phyloP scores from a whole-genome alignment of 2,888 invertebrate species.

The Platerodrilus igneus region DNA sequence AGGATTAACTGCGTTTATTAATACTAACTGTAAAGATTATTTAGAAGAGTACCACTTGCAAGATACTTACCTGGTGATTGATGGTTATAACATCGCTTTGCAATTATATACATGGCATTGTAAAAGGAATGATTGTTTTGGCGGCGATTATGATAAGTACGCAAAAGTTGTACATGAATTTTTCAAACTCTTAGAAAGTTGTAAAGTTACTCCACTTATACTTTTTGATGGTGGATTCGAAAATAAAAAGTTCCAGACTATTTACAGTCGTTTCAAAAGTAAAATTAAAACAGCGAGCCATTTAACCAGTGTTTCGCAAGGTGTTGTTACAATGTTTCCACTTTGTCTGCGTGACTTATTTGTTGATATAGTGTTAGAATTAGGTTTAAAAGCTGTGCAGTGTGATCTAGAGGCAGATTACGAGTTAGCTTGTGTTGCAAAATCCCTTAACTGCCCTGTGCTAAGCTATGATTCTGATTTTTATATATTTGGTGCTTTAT shows the following conservation, averaged over 20 bases:
- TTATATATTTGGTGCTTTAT: conserved; percentile 78
- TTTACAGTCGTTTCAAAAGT: conserved; percentile 54
- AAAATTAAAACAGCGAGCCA: conserved; percentile 57
- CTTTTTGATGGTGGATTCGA: conserved; percentile 79
- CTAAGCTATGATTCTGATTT: conserved; percentile 94
- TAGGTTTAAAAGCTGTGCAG: conserved; percentile 63
- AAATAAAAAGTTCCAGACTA: conserved; percentile 64
- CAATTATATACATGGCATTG: conserved; percentile 62
- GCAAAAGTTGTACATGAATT: conserved; percentile 62
- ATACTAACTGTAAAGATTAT: conserved; percentile 59
- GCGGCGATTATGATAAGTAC: conserved; percentile 80
- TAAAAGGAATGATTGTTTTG: conserved; percentile 67
- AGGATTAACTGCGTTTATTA: conserved; percentile 78
- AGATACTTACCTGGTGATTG: conserved; percentile 68
- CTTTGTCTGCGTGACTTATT: conserved; percentile 71
- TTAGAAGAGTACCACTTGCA: conserved; percentile 61
- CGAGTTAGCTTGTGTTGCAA: conserved; percentile 78
- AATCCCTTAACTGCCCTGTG: conserved; percentile 75
- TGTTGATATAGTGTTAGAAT: conserved; percentile 60
- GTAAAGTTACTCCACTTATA: conserved; percentile 67
- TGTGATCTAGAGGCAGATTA: conserved; percentile 88
- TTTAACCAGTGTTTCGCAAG: conserved; percentile 55
- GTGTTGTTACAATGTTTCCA: conserved; percentile 63
- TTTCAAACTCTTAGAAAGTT: conserved; percentile 64
- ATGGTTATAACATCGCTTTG: conserved; percentile 72